Evolutionary conservation across 2,888 invertebrate genomes (phyloP).

Genomic region (Ommatoiulus sabulosus): DNA sequence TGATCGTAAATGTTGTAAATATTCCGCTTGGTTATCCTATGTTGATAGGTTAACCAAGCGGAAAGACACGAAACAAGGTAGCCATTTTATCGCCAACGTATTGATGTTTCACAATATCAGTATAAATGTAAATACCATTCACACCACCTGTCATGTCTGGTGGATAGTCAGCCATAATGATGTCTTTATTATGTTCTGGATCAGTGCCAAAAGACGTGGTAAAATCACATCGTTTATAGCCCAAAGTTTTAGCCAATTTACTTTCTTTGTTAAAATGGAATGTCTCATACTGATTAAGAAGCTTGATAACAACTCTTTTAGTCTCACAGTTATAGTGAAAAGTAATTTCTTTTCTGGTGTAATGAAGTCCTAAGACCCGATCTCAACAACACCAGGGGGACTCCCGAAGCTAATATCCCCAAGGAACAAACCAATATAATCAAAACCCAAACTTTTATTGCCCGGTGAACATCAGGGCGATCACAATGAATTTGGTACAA

Average conservation of each 20-base stretch:
- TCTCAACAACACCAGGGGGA: too few species aligned
- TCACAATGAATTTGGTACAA: too few species aligned
- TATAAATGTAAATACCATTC: conserved; percentile 59
- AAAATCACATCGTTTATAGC: not conserved
- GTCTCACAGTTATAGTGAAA: not conserved
- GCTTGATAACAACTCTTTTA: not conserved
- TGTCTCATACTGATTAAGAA: not conserved
- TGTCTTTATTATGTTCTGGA: not conserved
- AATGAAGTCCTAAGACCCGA: too few species aligned
- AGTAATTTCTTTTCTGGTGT: not conserved
- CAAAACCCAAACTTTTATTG: too few species aligned
- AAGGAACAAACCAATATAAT: too few species aligned
- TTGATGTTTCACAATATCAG: conserved; percentile 62
- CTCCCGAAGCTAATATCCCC: too few species aligned
- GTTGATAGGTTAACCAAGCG: too few species aligned
- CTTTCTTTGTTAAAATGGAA: not conserved
- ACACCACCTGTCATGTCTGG: not conserved
- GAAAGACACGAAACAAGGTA: conserved; percentile 62
- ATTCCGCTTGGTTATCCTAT: conserved; percentile 8
- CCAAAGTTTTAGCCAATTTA: not conserved
- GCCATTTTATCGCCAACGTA: conserved; percentile 63
- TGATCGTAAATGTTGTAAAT: not conserved
- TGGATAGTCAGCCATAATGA: not conserved
- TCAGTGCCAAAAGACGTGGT: not conserved
- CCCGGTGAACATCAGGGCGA: too few species aligned